Conservation (phyloP, 2,113 vertebrate genomes). For the Atlantisia rogersi region DNA sequence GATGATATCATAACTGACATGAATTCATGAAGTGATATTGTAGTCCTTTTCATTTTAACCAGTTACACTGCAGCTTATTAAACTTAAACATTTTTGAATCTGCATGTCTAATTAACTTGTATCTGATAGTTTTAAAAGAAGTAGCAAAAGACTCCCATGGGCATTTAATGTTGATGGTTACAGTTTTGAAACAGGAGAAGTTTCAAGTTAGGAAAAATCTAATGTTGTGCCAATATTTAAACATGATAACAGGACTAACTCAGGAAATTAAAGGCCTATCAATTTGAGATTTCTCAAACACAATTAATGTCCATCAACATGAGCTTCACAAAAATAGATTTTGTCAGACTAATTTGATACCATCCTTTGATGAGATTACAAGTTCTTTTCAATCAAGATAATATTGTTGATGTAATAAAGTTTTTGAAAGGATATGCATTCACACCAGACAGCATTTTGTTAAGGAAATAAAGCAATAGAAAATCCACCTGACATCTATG, state of each 20-base stretch:
- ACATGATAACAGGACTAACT: neutral
- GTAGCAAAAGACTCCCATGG: neutral
- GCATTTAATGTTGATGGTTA: neutral
- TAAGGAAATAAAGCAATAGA: neutral
- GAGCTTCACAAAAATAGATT: neutral
- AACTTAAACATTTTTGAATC: neutral
- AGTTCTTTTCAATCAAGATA: neutral
- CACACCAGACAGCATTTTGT: neutral
- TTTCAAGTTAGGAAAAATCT: neutral
- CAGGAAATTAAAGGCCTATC: neutral
- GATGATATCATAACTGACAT: neutral
- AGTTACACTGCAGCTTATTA: neutral
- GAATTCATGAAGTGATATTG: neutral
- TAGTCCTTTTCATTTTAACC: neutral
- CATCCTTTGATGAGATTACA: slow-evolving; percentile 16
- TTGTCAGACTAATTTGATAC: slow-evolving; percentile 30
- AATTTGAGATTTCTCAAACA: neutral
- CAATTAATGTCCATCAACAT: neutral
- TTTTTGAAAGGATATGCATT: neutral
- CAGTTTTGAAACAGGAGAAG: neutral
- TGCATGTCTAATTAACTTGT: neutral
- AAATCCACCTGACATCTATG: neutral
- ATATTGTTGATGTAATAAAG: neutral
- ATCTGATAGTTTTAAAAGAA: neutral
- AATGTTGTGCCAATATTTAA: neutral